Percentiles rank a stretch among this genome's conserved stretches.
Conservation (phyloP, 2,888 invertebrate genomes). For the Heliothis peltigera region DNA sequence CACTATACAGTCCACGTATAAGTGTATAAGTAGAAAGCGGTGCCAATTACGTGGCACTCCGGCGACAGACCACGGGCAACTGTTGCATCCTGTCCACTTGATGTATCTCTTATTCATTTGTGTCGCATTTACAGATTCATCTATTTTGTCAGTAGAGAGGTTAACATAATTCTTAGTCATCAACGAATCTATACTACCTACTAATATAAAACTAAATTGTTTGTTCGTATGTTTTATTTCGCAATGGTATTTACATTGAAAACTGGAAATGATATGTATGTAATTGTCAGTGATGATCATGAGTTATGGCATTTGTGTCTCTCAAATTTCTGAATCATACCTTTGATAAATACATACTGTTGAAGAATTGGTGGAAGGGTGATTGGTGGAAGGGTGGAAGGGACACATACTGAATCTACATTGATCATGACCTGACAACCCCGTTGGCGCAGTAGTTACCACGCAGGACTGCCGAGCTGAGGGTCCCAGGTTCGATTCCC, state of each 20-base stretch:
- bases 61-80: slow-evolving; percentile 59
- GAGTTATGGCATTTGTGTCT: background rate
- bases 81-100: slow-evolving; percentile 54
- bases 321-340: background rate
- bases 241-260: too few species aligned
- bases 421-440: too few species aligned
- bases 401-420: too few species aligned
- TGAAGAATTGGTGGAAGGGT: too few species aligned
- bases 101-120: slow-evolving; percentile 41
- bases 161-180: slow-evolving; percentile 4
- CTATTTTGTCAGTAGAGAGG: slow-evolving; percentile 27
- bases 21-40: slow-evolving; percentile 75
- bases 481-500: too few species aligned
- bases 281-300: background rate
- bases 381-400: too few species aligned
- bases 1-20: slow-evolving; percentile 40
- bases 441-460: too few species aligned
- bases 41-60: slow-evolving; percentile 77
- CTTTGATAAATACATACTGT: background rate
- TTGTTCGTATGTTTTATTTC: too few species aligned
- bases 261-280: background rate
- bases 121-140: slow-evolving; percentile 43
- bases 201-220: too few species aligned
- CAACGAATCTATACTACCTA: background rate
- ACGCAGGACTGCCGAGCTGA: too few species aligned